Conservation (phyloP, 2,888 invertebrate genomes). For the Fissipunctia ypsillon region DNA sequence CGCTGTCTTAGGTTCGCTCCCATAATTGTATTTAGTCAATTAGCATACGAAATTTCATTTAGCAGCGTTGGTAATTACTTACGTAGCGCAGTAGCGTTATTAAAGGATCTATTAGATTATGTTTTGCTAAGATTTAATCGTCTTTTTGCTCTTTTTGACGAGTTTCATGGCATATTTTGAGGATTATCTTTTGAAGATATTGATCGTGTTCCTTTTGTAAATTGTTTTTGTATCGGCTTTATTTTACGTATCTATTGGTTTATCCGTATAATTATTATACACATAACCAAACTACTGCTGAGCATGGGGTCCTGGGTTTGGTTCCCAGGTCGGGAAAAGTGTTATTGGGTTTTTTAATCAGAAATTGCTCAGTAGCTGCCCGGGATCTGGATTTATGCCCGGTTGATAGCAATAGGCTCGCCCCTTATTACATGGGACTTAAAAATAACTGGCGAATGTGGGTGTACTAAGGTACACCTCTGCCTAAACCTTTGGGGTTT, state of each 20-base stretch:
- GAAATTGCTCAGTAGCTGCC: too few relatives aligned
- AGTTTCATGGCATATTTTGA: constrained; percentile 36
- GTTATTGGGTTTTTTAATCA: too few relatives aligned
- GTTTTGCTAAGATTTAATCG: constrained; percentile 70
- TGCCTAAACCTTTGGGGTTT: neutral
- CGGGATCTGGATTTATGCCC: neutral
- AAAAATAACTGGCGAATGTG: neutral
- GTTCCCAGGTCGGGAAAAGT: too few relatives aligned
- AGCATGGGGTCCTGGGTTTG: too few relatives aligned
- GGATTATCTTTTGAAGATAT: constrained; percentile 15
- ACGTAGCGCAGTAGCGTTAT: constrained; percentile 74
- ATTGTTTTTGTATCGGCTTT: neutral
- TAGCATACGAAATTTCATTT: constrained; percentile 88
- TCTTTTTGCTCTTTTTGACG: constrained; percentile 67
- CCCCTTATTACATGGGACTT: neutral
- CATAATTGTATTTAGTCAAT: constrained; percentile 89
- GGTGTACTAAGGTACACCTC: neutral
- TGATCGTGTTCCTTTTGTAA: neutral
- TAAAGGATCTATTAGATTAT: constrained; percentile 72
- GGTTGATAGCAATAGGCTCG: too few relatives aligned
- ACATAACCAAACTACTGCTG: too few relatives aligned
- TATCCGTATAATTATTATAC: neutral
- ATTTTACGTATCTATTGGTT: neutral
- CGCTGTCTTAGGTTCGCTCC: constrained; percentile 82
- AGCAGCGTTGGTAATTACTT: constrained; percentile 83